phyloP scores from a whole-genome alignment of 2,888 invertebrate species.

The Macrophya alboannulata region DNA sequence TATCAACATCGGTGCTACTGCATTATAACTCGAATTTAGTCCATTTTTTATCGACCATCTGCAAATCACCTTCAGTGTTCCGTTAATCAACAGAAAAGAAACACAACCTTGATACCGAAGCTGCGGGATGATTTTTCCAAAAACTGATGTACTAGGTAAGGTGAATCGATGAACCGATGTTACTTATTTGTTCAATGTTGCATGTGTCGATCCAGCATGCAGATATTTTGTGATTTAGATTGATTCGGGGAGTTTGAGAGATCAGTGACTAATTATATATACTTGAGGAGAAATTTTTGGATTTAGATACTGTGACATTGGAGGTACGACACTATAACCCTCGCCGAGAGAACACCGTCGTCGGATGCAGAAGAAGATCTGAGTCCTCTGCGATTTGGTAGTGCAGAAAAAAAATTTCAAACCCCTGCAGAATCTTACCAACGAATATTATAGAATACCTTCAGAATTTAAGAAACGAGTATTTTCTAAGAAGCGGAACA shows the following conservation, averaged over 20 bases:
- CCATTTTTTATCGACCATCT: neutral
- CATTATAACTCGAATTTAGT: no score
- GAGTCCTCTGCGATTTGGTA: neutral
- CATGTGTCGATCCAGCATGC: neutral
- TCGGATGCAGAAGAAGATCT: neutral
- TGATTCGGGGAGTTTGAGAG: neutral
- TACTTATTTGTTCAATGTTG: neutral
- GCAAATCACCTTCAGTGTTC: neutral
- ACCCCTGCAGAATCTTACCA: neutral
- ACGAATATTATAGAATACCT: neutral
- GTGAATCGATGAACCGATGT: neutral
- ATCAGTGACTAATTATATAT: neutral
- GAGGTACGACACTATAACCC: neutral
- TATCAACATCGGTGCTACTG: neutral
- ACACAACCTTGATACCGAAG: neutral
- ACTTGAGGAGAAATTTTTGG: neutral
- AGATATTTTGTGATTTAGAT: no score
- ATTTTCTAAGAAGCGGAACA: no score
- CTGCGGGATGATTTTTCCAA: neutral
- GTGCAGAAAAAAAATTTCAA: neutral
- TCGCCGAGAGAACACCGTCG: neutral
- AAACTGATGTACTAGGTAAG: neutral
- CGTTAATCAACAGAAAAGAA: neutral
- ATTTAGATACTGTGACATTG: neutral
- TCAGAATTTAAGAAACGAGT: no score